Base-by-base conservation (phyloP, 2,888 invertebrate species). In the Parnassius orleans region DNA sequence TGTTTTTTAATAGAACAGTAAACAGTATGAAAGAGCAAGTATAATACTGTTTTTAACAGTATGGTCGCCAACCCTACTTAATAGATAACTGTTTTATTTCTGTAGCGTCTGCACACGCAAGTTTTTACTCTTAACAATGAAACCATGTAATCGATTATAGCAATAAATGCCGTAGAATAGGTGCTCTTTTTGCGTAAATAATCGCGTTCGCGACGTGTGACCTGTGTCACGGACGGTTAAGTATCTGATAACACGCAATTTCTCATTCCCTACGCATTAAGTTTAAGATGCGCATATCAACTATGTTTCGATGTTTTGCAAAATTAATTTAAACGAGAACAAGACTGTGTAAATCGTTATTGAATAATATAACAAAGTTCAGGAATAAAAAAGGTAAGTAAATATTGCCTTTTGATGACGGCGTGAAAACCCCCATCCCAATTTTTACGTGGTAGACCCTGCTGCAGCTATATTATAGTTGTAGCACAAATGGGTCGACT, bases 61-160 rank as follows among this genome's bases (percentile, higher is more conserved):
- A 33, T 33, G 3, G 33, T 33, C 5, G 7, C 7, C 33, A 7
- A 33, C 33, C 33, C 33, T 33, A 33, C 7, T 33, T 33, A 7
- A 33, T 54, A 54, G 56, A 56, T 62, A 57, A 62, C 53, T 47
- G 57, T 62, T 62, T 57, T 62, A 62, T 57, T 53, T 53, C 57
- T 57, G 57, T 53, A 53, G 14, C 33, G 14, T 51, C 51, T 1
- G 53, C 62, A 48, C 51, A 56, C 53, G 50, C 33, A 51, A 54
- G 24, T 63, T 63, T 42, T 52, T 41, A 52, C 53, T 52, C 42
- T 53, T n/a, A 62, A 43, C 43, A 9, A 14, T 47, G 19, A 9
- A 47, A 48, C 33, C 58, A 47, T 52, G 47, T 46, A 52, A 60
- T 56, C 55, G 46, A 63, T 59, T 55, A 47, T 57, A 24, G 24